Percentiles rank a stretch among this genome's conserved stretches.
Evolutionary conservation across 2,113 vertebrate species (phyloP).

Genomic region (Dromiciops gliroides): DNA sequence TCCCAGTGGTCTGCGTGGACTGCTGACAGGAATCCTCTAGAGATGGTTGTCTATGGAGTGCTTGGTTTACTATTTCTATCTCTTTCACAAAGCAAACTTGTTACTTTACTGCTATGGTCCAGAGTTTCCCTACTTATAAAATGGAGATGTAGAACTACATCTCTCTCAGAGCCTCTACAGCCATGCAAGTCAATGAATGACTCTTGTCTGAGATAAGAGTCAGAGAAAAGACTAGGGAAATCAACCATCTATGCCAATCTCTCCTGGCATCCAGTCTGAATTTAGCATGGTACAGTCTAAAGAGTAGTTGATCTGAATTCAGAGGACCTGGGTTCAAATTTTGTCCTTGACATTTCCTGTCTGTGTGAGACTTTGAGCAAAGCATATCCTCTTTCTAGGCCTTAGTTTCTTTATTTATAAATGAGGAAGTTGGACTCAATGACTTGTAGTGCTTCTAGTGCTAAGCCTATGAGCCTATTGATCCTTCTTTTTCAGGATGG

Average conservation of each 20-base stretch:
- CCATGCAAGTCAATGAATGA: background rate
- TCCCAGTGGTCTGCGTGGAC: background rate
- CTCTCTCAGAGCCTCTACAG: background rate
- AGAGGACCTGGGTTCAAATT: background rate
- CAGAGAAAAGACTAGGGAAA: background rate
- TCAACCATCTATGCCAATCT: background rate
- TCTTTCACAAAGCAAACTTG: background rate
- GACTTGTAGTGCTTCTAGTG: background rate
- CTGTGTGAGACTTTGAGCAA: background rate
- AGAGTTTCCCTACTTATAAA: background rate
- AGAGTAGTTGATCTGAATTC: background rate
- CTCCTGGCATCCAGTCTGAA: background rate
- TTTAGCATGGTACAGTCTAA: background rate
- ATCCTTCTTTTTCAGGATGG: background rate
- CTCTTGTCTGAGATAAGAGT: background rate
- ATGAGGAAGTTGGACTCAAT: background rate
- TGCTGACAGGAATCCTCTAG: background rate
- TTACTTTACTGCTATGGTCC: background rate
- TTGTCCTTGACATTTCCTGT: background rate
- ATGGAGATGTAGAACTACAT: background rate
- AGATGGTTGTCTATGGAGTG: background rate
- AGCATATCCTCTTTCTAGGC: background rate
- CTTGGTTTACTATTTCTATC: background rate
- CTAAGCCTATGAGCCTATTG: background rate
- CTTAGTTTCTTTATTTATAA: background rate